phyloP scores from a whole-genome alignment of 2,797 vertebrate species.

The Podarcis lilfordi region DNA sequence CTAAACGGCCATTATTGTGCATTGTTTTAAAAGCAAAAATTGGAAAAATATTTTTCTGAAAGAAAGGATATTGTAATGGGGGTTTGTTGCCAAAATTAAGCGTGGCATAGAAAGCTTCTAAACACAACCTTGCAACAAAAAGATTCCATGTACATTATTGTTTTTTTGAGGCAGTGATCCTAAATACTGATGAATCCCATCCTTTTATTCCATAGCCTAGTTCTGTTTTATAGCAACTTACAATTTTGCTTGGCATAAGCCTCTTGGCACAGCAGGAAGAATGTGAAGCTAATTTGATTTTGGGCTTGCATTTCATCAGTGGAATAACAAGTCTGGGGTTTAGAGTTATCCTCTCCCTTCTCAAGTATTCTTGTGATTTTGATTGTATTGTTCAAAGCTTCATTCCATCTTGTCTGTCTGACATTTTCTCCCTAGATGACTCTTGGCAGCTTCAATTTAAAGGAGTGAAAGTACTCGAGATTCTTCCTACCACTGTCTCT shows the following conservation, averaged over 20 bases:
- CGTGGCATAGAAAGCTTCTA: not conserved
- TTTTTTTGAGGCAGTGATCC: not conserved
- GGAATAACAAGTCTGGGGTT: slow-evolving; percentile 23
- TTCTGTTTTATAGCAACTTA: not conserved
- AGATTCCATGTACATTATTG: not conserved
- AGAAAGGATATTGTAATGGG: not conserved
- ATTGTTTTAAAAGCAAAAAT: too few species aligned
- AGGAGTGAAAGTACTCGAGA: slow-evolving; percentile 33
- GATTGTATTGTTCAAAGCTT: slow-evolving; percentile 31
- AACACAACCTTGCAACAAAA: not conserved
- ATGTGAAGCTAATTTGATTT: slow-evolving; percentile 37
- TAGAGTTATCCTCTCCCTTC: slow-evolving; percentile 23
- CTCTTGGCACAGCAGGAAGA: not conserved
- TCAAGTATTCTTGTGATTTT: slow-evolving; percentile 37
- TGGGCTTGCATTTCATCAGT: slow-evolving; percentile 17
- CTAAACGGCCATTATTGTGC: not conserved
- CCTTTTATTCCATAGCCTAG: not conserved
- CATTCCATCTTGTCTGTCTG: not conserved
- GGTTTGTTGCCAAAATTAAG: not conserved
- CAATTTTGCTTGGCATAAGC: not conserved
- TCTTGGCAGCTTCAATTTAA: slow-evolving; percentile 22
- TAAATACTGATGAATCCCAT: not conserved
- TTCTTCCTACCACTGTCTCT: not conserved
- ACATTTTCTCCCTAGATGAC: slow-evolving; percentile 35
- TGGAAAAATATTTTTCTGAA: too few species aligned